Base-by-base conservation (phyloP, 1,140 invertebrate genomes). In the Drosophila murphyi region DNA sequence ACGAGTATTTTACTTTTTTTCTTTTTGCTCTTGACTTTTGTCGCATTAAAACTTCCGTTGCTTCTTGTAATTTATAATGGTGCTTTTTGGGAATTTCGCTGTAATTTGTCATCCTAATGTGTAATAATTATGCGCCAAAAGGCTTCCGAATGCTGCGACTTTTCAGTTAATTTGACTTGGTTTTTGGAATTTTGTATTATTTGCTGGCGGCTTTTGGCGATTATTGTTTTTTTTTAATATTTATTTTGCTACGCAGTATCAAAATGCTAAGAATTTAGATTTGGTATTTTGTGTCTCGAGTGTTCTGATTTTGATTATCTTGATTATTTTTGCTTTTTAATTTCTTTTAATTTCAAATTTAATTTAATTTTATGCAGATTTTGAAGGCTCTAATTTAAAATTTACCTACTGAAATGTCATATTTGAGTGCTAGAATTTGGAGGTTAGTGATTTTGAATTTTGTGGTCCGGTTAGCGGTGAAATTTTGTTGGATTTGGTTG, bases 51-150 rank as follows among this genome's bases (percentile, higher is more conserved):
- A 89, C 85, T 89, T 89, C 85, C 85, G 85, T 60, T 86, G 54
- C 71, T 85, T 81, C 81, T 89, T 85, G 75, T 89, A 89, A 89
- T 89, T 89, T 89, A 89, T 89, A 90, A 78, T 89, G 68, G 72
- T 81, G 81, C 59, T 80, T 78, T 89, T 88, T 72, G 72, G 74
- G 69, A 80, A 80, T 88, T 89, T 64, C 62, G 65, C 48, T 76
- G 82, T 65, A 88, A 86, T 87, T 87, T 80, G 78, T 87, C 83
- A 87, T 89, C 83, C 71, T 88, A 89, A 89, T 88, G 81, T 90
- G 65, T 68, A 59, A 85, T 81, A 89, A 89, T 85, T 89, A 90
- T 89, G 80, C 62, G 65, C 72, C 74, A 61, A 88, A 80, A 68
- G 60, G 54, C 65, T 60, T 65, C 48, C 35, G 67, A 80, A 83